phyloP scores from a whole-genome alignment of 2,797 vertebrate species.

The Alca torda region DNA sequence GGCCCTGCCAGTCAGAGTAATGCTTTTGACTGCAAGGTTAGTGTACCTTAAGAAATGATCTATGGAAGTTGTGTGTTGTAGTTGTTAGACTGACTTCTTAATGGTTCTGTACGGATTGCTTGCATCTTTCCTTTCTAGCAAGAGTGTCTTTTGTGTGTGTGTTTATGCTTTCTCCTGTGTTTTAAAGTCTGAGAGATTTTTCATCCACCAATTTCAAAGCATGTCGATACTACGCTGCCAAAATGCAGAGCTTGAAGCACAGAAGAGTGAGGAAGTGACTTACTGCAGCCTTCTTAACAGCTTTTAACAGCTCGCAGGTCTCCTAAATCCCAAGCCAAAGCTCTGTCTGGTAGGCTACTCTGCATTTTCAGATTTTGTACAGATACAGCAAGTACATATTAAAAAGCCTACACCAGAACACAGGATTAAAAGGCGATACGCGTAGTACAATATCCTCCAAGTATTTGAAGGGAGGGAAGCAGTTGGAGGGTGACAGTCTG shows the following conservation, averaged over 20 bases:
- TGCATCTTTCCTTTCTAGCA: neutral
- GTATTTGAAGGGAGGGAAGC: slow-evolving; percentile 44
- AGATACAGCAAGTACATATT: slow-evolving; percentile 44
- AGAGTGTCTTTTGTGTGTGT: neutral
- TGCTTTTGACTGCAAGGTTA: neutral
- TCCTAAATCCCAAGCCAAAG: slow-evolving; percentile 38
- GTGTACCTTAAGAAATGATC: neutral
- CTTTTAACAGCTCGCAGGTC: slow-evolving; percentile 28
- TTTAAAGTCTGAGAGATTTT: slow-evolving; percentile 22
- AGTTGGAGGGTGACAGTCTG: slow-evolving; percentile 69
- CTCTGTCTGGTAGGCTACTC: slow-evolving; percentile 43
- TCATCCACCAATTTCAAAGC: slow-evolving; percentile 10
- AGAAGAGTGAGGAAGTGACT: slow-evolving; percentile 27
- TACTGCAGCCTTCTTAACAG: slow-evolving; percentile 25
- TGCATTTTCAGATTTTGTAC: slow-evolving; percentile 42
- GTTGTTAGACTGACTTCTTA: neutral
- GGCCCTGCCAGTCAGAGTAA: neutral
- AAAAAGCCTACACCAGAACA: slow-evolving; percentile 54
- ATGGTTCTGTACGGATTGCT: neutral
- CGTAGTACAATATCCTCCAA: slow-evolving; percentile 45
- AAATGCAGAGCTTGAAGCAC: neutral
- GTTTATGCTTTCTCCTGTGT: neutral
- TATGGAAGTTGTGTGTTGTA: neutral
- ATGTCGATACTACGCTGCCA: neutral
- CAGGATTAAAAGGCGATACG: slow-evolving; percentile 44